Conservation (phyloP, 2,888 invertebrate species). For the Macrophya alboannulata region DNA sequence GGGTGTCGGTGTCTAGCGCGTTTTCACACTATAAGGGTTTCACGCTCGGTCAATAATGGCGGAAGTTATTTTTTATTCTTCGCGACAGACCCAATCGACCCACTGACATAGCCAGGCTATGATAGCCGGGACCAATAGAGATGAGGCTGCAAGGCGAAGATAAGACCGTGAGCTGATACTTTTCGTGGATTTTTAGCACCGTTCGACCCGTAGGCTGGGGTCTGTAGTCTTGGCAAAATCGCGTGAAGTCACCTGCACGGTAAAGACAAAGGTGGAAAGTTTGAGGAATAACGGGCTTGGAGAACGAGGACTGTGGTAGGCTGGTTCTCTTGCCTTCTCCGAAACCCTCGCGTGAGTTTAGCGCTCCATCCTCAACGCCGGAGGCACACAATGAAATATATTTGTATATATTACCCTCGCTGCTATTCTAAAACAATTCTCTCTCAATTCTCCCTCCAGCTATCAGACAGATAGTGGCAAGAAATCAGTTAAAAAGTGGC, state of each 20-base stretch:
- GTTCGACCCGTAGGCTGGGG: constrained; percentile 8
- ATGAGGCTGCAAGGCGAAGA: constrained; percentile 55
- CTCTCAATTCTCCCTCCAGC: constrained; percentile 24
- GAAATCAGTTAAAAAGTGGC: constrained; percentile 44
- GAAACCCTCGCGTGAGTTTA: constrained; percentile 17
- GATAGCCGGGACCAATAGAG: constrained; percentile 54
- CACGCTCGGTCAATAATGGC: constrained; percentile 5
- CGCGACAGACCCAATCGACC: constrained; percentile 19
- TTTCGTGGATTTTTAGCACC: constrained; percentile 34
- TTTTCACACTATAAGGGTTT: not conserved
- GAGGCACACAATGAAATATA: constrained; percentile 55
- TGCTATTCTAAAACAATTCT: constrained; percentile 55
- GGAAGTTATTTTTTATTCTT: constrained; percentile 16
- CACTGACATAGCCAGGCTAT: constrained; percentile 31
- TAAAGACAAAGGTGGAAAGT: constrained; percentile 54
- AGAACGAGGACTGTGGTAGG: not conserved
- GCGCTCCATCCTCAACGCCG: constrained; percentile 32
- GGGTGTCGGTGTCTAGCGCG: not conserved
- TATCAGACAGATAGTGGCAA: constrained; percentile 40
- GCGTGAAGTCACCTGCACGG: constrained; percentile 39
- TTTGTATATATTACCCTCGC: constrained; percentile 49
- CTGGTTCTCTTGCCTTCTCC: constrained; percentile 16
- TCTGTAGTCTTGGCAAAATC: not conserved
- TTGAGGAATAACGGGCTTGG: constrained; percentile 19
- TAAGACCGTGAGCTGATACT: constrained; percentile 50